Evolutionary conservation across 2,113 vertebrate species (phyloP).

Genomic region (Ochotona princeps): DNA sequence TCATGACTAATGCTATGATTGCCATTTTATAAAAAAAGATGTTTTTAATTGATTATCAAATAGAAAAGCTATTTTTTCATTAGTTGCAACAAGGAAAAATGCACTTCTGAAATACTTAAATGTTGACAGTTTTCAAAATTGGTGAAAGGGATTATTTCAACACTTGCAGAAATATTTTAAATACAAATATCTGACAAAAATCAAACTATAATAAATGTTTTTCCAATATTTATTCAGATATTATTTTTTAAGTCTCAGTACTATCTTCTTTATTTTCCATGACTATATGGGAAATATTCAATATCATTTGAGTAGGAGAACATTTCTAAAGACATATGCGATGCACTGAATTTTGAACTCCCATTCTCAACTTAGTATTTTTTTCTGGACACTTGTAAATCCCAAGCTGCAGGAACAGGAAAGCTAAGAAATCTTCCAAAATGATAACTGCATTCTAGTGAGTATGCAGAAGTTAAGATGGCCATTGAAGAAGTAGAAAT

Average conservation of each 20-base stretch:
- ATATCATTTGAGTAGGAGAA: neutral
- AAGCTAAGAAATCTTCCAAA: neutral
- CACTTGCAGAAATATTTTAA: neutral
- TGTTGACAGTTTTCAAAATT: neutral
- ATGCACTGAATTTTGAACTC: neutral
- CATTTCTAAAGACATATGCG: neutral
- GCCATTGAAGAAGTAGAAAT: slow-evolving; percentile 30
- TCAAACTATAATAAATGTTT: neutral
- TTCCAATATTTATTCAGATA: neutral
- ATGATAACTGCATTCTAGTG: neutral
- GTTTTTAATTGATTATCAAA: neutral
- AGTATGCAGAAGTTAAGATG: neutral
- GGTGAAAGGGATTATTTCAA: neutral
- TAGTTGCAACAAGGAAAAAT: neutral
- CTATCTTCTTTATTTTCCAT: slow-evolving; percentile 37
- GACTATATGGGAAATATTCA: neutral
- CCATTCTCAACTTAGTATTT: slow-evolving; percentile 10
- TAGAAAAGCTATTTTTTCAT: neutral
- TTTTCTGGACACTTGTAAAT: neutral
- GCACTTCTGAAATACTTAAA: neutral
- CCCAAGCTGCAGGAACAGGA: neutral
- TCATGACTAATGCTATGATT: neutral
- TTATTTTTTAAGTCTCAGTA: slow-evolving; percentile 8
- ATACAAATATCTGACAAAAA: neutral
- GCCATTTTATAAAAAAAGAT: neutral